Percentiles rank a stretch among this genome's conserved stretches.
phyloP scores from a whole-genome alignment of 1,140 invertebrate species.

The Brachionus asplanchnoidis region DNA sequence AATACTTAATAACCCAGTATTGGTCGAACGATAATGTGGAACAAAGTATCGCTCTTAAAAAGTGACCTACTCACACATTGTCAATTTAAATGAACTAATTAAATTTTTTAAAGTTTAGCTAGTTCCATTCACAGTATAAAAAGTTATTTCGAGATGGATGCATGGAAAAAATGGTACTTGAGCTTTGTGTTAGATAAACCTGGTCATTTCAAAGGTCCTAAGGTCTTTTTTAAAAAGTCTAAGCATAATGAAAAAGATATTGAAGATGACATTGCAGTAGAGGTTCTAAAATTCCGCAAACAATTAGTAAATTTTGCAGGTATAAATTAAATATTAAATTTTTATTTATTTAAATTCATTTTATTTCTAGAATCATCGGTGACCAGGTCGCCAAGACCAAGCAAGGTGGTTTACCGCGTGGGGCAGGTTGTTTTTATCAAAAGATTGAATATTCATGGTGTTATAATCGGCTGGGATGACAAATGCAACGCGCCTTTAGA shows the following conservation, averaged over 20 bases:
- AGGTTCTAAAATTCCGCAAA: neutral
- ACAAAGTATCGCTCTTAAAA: constrained; percentile 20
- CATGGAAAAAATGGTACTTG: constrained; percentile 39
- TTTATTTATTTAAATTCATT: constrained; percentile 38
- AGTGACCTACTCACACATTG: neutral
- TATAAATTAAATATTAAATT: neutral
- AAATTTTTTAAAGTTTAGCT: neutral
- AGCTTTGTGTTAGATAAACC: constrained; percentile 35
- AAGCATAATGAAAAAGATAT: neutral
- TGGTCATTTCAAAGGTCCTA: neutral
- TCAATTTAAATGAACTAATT: neutral
- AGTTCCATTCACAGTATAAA: neutral
- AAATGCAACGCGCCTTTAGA: constrained; percentile 50
- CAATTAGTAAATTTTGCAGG: constrained; percentile 13
- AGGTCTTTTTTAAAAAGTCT: neutral
- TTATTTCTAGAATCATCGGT: constrained; percentile 48
- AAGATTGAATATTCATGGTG: constrained; percentile 58
- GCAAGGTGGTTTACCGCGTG: constrained; percentile 57
- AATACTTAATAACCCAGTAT: neutral
- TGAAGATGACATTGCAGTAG: neutral
- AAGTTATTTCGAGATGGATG: neutral
- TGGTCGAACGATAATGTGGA: constrained; percentile 27
- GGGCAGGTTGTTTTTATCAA: constrained; percentile 62
- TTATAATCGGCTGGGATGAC: constrained; percentile 62
- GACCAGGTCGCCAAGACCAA: constrained; percentile 52